Conservation (phyloP, 1,140 invertebrate species). For the Rhopalosiphum maidis region DNA sequence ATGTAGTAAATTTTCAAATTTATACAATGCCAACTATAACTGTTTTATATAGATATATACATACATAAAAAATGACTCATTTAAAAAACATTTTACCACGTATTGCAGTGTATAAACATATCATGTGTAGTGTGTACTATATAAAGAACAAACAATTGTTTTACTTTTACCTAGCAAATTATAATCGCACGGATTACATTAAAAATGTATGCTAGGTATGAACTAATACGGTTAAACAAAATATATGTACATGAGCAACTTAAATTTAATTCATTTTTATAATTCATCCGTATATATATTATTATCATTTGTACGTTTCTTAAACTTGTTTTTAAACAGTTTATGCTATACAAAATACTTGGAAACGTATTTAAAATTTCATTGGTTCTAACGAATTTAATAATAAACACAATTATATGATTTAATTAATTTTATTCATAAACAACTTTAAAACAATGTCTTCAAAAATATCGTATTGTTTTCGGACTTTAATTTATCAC, state of each 20-base stretch:
- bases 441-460: background rate
- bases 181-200: constrained; percentile 6
- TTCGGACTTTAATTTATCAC: constrained; percentile 17
- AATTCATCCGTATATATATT: no score
- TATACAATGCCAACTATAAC: constrained; percentile 4
- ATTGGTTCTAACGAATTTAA: background rate
- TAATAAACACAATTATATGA: background rate
- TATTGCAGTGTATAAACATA: background rate
- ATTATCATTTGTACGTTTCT: background rate
- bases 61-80: background rate
- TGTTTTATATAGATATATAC: background rate
- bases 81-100: constrained; percentile 24
- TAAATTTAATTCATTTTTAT: background rate
- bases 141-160: constrained; percentile 1
- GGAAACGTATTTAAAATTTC: background rate
- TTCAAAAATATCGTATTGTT: constrained; percentile 33
- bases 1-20: constrained; percentile 22
- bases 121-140: background rate
- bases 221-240: background rate
- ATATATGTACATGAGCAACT: background rate
- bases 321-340: background rate
- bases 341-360: background rate
- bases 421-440: constrained; percentile 36
- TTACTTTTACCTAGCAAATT: constrained; percentile 15
- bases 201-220: background rate